These are phyloP conservation scores for Platynereis dumerilii DNA, from an alignment of 2,888 invertebrate species.

Conservation along the genomic window DNA sequence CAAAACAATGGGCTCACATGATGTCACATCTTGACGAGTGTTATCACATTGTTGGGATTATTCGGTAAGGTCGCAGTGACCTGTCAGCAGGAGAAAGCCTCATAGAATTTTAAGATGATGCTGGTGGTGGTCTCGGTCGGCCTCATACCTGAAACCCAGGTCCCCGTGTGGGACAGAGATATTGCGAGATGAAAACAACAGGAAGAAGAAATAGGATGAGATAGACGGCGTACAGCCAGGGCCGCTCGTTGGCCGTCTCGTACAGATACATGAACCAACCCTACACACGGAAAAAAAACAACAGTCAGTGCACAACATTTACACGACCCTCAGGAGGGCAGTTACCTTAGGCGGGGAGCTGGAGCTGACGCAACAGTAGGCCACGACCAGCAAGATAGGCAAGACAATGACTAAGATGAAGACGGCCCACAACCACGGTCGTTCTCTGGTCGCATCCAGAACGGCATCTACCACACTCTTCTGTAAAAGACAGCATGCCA, in stretches of 20 bases:
- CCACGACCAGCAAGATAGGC: slow-evolving; percentile 79
- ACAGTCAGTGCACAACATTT: background rate
- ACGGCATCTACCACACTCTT: slow-evolving; percentile 58
- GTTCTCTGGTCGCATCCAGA: slow-evolving; percentile 79
- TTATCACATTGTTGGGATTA: too few relatives aligned
- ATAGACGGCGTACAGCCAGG: slow-evolving; percentile 89
- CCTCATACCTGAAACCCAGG: too few relatives aligned
- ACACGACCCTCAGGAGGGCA: background rate
- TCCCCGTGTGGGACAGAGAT: background rate
- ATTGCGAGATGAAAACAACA: slow-evolving; percentile 69
- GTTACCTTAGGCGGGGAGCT: slow-evolving; percentile 49
- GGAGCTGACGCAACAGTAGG: slow-evolving; percentile 74
- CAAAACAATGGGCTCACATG: too few relatives aligned
- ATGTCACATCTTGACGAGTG: too few relatives aligned
- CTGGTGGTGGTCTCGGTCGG: too few relatives aligned
- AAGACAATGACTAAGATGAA: slow-evolving; percentile 80
- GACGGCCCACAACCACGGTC: slow-evolving; percentile 91
- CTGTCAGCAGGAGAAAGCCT: too few relatives aligned
- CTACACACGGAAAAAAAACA: slow-evolving; percentile 53
- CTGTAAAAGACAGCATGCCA: slow-evolving; percentile 40
- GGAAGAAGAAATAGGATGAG: slow-evolving; percentile 79
- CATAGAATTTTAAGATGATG: too few relatives aligned
- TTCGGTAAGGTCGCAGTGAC: too few relatives aligned
- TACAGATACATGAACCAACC: slow-evolving; percentile 75
- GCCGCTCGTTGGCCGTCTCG: slow-evolving; percentile 81